A percentile compares a stretch with the other conserved stretches of the same genome.
phyloP scores from a whole-genome alignment of 1,140 invertebrate species.

The Holcopasites calliopsidis region DNA sequence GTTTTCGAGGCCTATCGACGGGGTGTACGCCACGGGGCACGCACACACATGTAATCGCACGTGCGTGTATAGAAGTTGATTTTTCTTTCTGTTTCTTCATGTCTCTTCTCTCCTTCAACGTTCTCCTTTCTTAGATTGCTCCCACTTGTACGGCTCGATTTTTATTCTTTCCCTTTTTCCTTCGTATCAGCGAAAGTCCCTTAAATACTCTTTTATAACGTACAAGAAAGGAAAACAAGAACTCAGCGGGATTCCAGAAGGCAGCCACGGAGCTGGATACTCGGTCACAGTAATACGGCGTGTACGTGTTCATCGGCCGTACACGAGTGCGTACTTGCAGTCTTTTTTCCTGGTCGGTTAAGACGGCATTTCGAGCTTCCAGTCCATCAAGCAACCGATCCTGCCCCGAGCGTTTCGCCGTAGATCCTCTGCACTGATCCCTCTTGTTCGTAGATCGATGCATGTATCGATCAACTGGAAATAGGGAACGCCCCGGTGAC shows the following conservation, averaged over 20 bases:
- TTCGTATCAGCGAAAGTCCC: slow-evolving; percentile 52
- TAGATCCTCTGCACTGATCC: slow-evolving; percentile 25
- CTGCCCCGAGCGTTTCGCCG: slow-evolving; percentile 12
- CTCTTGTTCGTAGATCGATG: background rate
- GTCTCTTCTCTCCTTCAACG: background rate
- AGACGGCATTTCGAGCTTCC: slow-evolving; percentile 52
- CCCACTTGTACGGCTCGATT: background rate
- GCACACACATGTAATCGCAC: slow-evolving; percentile 11
- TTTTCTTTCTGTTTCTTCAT: slow-evolving; percentile 38
- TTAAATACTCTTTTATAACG: slow-evolving; percentile 59
- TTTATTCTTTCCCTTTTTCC: background rate
- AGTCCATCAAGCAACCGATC: slow-evolving; percentile 44
- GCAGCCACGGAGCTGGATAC: slow-evolving; percentile 52
- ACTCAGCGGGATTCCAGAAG: slow-evolving; percentile 53
- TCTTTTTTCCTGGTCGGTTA: slow-evolving; percentile 46
- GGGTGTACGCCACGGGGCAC: slow-evolving; percentile 54
- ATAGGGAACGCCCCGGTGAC: background rate
- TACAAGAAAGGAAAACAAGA: slow-evolving; percentile 14
- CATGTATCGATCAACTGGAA: background rate
- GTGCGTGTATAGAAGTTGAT: slow-evolving; percentile 3
- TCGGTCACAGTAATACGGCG: slow-evolving; percentile 58
- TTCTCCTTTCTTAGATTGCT: background rate
- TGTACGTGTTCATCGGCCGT: slow-evolving; percentile 55
- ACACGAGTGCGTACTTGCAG: slow-evolving; percentile 49
- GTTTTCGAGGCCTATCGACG: slow-evolving; percentile 60